phyloP scores from a whole-genome alignment of 1,140 invertebrate species.

The Bradynema listronoti region DNA sequence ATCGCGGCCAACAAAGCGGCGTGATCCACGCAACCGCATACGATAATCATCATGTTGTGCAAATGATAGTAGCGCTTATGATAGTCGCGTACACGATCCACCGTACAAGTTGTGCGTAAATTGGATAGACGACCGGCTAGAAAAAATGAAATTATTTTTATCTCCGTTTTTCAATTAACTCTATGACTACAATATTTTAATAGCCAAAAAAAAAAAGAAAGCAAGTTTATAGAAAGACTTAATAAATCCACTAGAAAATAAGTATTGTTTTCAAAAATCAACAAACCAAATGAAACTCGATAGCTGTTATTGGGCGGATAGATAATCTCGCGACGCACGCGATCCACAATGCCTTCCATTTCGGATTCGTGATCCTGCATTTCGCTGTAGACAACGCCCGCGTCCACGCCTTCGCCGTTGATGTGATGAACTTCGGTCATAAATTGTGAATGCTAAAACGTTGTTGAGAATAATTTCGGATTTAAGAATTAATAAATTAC shows the following conservation, averaged over 20 bases:
- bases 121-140: constrained; percentile 78
- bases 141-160: constrained; percentile 62
- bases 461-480: too few relatives aligned
- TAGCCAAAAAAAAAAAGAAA: too few relatives aligned
- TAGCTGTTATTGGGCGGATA: constrained; percentile 40
- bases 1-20: constrained; percentile 55
- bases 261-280: constrained; percentile 62
- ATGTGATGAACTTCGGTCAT: constrained; percentile 85
- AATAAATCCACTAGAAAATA: constrained; percentile 68
- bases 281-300: constrained; percentile 69
- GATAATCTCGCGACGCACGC: constrained; percentile 34
- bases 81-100: constrained; percentile 73
- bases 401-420: constrained; percentile 76
- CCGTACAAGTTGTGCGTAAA: constrained; percentile 71
- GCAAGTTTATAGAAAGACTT: too few relatives aligned
- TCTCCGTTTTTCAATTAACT: too few relatives aligned
- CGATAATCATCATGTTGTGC: constrained; percentile 78
- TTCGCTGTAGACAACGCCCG: constrained; percentile 85
- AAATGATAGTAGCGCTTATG: constrained; percentile 79
- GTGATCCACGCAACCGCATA: constrained; percentile 73
- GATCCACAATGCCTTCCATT: constrained; percentile 46
- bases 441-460: constrained; percentile 68
- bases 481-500: too few relatives aligned
- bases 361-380: constrained; percentile 67
- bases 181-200: too few relatives aligned